Conservation (phyloP, 1,140 invertebrate genomes). For the Glossosoma conforme region DNA sequence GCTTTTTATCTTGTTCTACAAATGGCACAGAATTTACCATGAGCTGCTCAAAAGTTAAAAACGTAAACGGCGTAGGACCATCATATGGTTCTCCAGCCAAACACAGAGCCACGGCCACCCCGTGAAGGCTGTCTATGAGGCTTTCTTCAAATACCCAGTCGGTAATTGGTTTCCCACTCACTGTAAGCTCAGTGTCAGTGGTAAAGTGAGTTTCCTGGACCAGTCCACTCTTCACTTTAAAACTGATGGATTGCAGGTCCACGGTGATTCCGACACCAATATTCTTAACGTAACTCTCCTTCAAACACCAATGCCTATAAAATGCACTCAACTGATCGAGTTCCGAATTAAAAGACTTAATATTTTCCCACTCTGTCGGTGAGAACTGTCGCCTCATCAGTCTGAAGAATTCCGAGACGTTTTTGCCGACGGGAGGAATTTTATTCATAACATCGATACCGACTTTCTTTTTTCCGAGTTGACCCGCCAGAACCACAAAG, state of each 20-base stretch:
- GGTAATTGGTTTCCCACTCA: constrained; percentile 55
- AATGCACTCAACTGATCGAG: constrained; percentile 65
- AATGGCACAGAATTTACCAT: constrained; percentile 51
- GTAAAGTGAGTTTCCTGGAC: constrained; percentile 45
- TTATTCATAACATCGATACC: constrained; percentile 75
- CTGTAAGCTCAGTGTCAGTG: constrained; percentile 62
- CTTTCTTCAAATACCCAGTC: constrained; percentile 86
- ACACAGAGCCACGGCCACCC: constrained; percentile 70
- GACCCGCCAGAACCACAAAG: constrained; percentile 77
- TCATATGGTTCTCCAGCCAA: constrained; percentile 24
- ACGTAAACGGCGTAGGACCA: constrained; percentile 39
- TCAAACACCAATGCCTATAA: constrained; percentile 89
- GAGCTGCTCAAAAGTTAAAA: constrained; percentile 53
- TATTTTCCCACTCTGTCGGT: constrained; percentile 70
- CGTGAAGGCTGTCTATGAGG: constrained; percentile 73
- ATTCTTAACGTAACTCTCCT: constrained; percentile 94
- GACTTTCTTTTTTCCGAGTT: constrained; percentile 53
- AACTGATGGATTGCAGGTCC: constrained; percentile 71
- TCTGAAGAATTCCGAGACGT: constrained; percentile 72
- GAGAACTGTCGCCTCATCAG: constrained; percentile 83
- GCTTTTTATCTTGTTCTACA: constrained; percentile 49
- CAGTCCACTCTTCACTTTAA: constrained; percentile 55
- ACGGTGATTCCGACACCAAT: constrained; percentile 78
- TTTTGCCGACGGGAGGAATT: constrained; percentile 60
- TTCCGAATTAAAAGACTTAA: constrained; percentile 51